Base-by-base conservation (phyloP, 1,140 invertebrate genomes). In the Drosophila lacteicornis region DNA sequence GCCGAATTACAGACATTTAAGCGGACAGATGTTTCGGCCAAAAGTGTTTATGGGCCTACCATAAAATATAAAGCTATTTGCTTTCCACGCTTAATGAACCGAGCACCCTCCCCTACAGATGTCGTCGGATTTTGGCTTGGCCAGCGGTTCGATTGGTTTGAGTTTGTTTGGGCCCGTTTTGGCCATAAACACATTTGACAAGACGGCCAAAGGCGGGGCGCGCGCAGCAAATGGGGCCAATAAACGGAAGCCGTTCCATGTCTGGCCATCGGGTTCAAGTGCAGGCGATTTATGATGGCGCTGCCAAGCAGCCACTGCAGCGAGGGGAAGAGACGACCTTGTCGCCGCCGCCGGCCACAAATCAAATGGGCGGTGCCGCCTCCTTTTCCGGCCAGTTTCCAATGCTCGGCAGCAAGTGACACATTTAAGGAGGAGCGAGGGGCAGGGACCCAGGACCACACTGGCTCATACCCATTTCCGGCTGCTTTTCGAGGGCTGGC, bases 111-210 rank as follows among this genome's bases (percentile, higher is more conserved):
- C 2, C 15, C 15, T 22, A 53, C 67, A 70, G 67, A 70, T 70
- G 67, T 67, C 61, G 60, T 51, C 27, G 27, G 11, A 13, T 36
- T 36, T 36, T 36, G 33, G 33, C 25, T 22, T 19, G 36, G 38
- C 38, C 33, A 36, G 33, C 33, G 43, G 30, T 67, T 67, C 43
- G 63, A 67, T 40, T 67, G 57, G 43, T 38, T 65, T 46, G 38
- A 5, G 5, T 9, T 9, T 11, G 33, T 9, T 9, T 11, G 33
- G 15, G 59, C 40, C 27, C 47, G 9, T 59, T 62, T 45, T 75
- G 78, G 62, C 65, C 80, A 86, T 81, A 86, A 91, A 83, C 82
- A 79, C 61, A 76, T 79, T 75, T 66, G 42, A 78, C 62, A 58
- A 91, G 66, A 58, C 62, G 73, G 57, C 67, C 77, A 75, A 55